Base-by-base conservation (phyloP, 1,140 invertebrate genomes). In the Ceratina australensis region DNA sequence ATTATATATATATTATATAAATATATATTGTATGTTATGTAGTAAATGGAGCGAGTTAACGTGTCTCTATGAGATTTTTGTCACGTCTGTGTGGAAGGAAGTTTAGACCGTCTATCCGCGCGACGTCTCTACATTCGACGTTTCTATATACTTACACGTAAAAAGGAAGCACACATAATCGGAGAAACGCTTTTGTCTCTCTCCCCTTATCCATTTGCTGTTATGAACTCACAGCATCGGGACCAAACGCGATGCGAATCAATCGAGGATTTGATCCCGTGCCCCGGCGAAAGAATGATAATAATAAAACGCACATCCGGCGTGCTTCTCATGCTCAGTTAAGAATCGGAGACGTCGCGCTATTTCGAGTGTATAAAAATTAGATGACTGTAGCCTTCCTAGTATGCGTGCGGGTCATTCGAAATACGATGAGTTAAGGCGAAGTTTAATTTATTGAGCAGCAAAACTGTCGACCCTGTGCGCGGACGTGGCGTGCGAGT, bases 21-120 rank as follows among this genome's bases (percentile, higher is more conserved):
- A 90, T 90, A 90, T 91, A 90, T 91, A 91, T 91, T 89, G 87
- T 91, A 92, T 88, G 90, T 91, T 92, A 92, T 89, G 86, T 92
- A 89, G 87, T 89, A 91, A 91, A 88, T 90, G 86, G 86, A 88
- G 88, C 87, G 87, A 86, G 82, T 90, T 78, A 77, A 90, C 91
- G 88, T 91, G 87, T 91, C 86, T 90, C 83, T 91, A 88, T 89
- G 90, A 91, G 87, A 91, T 90, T 90, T 86, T 78, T 86, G 88
- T 88, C 86, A 82, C 80, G 83, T 83, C 66, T 49, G 56, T n/a
- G 49, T 74, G 69, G 24, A 60, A 66, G 65, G 81, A 79, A 50
- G 64, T 76, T 67, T 73, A 72, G 78, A 80, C 76, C 77, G 79
- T 81, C 81, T 86, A 47, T 79, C 22, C 74, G 77, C 75, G 80